Base-by-base conservation (phyloP, 2,888 invertebrate genomes). In the Chymomyza caudatula region DNA sequence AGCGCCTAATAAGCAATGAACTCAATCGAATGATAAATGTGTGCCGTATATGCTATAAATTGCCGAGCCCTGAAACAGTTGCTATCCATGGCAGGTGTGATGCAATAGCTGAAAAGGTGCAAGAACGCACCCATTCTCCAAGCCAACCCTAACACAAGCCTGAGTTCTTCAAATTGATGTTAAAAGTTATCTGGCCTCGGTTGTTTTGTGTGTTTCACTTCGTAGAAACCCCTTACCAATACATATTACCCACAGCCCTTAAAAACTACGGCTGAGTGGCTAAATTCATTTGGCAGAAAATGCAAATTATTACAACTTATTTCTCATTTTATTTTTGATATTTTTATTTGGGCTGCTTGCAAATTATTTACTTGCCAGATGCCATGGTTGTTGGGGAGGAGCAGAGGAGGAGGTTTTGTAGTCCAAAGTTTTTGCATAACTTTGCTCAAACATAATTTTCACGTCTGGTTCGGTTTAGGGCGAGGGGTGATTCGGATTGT, bases 261-360 rank as follows among this genome's bases (percentile, higher is more conserved):
- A 4, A 15, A 43, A 43, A 60, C 59, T 52, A 69, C 60, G 74
- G 63, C 74, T 61, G 74, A 79, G 74, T 83, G 80, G 81, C 84
- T 80, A 80, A 85, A 82, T 82, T 82, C 85, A 82, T 85, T 82
- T 85, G 85, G 75, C 84, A 83, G 73, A 73, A 85, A 82, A 85
- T 85, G 82, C 81, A 82, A 82, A 82, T 83, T 85, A 85, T 85
- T 83, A 82, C 81, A 83, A 78, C 75, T 83, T 77, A 76, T 73
- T 73, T 80, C 80, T 70, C 76, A 69, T 79, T 77, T 74, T 78
- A 76, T 52, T 73, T 74, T 69, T 60, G 62, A 64, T 71, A 29
- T 64, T 43, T 53, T 52, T 73, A 65, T 63, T 54, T 67, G 63
- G 62, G 70, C 63, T 47, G 59, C 61, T 65, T 67, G 76, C 67